Conservation (phyloP, 2,113 vertebrate species). For the Hypanus sabinus region DNA sequence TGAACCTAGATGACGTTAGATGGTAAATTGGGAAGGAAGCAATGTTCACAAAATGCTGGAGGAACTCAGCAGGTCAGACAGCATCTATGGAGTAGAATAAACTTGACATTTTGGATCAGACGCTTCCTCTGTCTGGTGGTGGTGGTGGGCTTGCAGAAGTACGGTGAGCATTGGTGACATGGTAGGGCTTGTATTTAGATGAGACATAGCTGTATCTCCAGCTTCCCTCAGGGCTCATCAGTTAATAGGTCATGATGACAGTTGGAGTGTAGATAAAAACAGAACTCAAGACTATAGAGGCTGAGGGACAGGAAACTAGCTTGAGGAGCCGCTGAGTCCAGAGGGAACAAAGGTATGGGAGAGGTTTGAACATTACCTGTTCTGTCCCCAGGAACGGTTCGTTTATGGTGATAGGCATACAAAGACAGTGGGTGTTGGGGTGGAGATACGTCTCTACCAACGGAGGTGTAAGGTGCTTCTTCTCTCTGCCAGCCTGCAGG, state of each 20-base stretch:
- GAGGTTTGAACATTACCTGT: neutral
- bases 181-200: neutral
- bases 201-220: neutral
- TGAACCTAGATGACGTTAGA: neutral
- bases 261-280: neutral
- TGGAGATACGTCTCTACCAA: no score
- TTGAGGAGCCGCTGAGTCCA: neutral
- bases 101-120: no score
- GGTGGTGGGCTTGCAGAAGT: neutral
- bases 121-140: neutral
- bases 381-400: neutral
- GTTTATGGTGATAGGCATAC: no score
- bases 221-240: neutral
- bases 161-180: no score
- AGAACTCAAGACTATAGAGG: neutral
- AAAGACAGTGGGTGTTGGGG: no score
- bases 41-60: neutral
- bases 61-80: no score
- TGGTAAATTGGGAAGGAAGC: neutral
- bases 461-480: no score
- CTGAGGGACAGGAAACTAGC: neutral
- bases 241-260: neutral
- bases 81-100: no score
- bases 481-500: no score
- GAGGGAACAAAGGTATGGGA: neutral